phyloP scores from a whole-genome alignment of 2,797 vertebrate genomes.

The Myiotriccus ornatus region DNA sequence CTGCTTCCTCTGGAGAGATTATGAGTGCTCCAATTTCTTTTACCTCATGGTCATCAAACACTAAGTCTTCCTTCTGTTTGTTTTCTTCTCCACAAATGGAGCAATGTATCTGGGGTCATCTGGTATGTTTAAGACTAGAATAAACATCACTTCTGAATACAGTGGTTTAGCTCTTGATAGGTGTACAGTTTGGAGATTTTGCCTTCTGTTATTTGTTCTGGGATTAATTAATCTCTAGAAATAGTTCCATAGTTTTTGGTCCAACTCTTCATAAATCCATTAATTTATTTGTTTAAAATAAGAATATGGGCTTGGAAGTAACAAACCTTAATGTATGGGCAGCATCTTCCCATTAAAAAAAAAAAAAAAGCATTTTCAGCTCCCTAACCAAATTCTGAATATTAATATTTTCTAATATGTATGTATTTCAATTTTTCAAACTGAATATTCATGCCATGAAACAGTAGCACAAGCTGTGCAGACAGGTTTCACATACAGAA shows the following conservation, averaged over 20 bases:
- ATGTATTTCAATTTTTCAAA: background rate
- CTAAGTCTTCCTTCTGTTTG: background rate
- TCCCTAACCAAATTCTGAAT: background rate
- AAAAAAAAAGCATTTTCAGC: background rate
- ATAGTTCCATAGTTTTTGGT: background rate
- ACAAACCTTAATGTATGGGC: background rate
- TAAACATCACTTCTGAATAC: background rate
- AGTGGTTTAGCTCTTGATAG: background rate
- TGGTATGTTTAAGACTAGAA: background rate
- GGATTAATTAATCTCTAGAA: background rate
- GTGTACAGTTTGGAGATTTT: background rate
- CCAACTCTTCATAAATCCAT: background rate
- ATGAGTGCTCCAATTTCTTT: background rate
- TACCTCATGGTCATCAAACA: background rate
- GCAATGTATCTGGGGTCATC: background rate
- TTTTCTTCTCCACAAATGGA: fast-evolving
- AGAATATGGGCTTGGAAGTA: background rate
- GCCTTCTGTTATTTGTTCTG: background rate
- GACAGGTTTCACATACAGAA: background rate
- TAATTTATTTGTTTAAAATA: background rate
- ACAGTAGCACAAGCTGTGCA: background rate
- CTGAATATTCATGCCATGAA: background rate
- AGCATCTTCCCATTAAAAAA: background rate
- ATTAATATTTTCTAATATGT: background rate
- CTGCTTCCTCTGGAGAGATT: background rate